phyloP scores from a whole-genome alignment of 2,797 vertebrate genomes.

The Sebastes itinus region DNA sequence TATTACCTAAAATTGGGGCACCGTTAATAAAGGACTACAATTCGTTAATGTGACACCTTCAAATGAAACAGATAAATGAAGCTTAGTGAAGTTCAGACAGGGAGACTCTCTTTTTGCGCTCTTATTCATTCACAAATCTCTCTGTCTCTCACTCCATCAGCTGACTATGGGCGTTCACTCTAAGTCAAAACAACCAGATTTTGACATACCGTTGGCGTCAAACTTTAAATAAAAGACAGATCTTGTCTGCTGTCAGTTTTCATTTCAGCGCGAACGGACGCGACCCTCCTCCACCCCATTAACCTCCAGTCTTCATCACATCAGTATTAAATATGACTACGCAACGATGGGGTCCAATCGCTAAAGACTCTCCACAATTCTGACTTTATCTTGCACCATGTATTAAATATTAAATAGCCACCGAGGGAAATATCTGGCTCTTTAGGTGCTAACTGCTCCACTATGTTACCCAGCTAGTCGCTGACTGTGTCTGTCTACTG shows the following conservation, averaged over 20 bases:
- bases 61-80: not conserved
- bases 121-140: not conserved
- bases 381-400: no score
- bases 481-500: not conserved
- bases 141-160: not conserved
- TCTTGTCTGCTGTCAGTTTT: no score
- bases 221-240: no score
- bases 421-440: not conserved
- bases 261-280: no score
- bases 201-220: no score
- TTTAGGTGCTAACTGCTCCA: not conserved
- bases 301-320: no score
- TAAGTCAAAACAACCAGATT: not conserved
- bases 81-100: not conserved
- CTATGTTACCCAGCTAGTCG: not conserved
- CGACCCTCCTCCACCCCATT: no score
- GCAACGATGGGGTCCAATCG: no score
- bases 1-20: not conserved
- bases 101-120: no score
- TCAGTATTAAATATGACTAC: no score
- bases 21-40: not conserved
- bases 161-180: not conserved
- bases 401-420: no score
- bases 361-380: no score
- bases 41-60: not conserved